Evolutionary conservation across 1,140 invertebrate species (phyloP).

Genomic region (Polypedilum vanderplanki): DNA sequence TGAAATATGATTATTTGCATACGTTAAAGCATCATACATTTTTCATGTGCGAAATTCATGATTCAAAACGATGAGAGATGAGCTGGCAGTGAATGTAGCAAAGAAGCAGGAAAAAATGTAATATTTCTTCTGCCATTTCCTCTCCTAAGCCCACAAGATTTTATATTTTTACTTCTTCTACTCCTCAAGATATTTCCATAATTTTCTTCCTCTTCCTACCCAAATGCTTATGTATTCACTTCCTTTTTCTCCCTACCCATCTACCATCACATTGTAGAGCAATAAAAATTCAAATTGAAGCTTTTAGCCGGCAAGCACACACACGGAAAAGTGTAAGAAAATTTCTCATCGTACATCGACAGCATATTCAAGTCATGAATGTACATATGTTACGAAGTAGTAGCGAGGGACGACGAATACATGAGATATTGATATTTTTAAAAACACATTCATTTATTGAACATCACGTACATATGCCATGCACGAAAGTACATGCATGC

Average conservation of each 20-base stretch:
- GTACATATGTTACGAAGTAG: neutral
- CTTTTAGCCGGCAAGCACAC: slow-evolving; percentile 1
- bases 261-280: neutral
- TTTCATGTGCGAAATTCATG: slow-evolving; percentile 26
- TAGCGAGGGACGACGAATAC: neutral
- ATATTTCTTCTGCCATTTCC: slow-evolving; percentile 24
- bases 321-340: slow-evolving; percentile 9
- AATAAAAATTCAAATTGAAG: slow-evolving; percentile 29
- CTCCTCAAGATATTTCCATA: slow-evolving; percentile 2
- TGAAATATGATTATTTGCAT: slow-evolving; percentile 27
- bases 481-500: neutral
- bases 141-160: neutral
- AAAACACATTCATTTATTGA: slow-evolving; percentile 21
- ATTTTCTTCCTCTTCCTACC: neutral
- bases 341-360: neutral
- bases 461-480: slow-evolving; percentile 21
- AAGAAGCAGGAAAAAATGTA: neutral
- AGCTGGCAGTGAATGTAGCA: slow-evolving; percentile 5
- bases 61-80: neutral
- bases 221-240: neutral
- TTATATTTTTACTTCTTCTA: neutral
- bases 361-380: slow-evolving; percentile 18
- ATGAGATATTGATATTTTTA: slow-evolving; percentile 19
- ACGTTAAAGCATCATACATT: slow-evolving; percentile 26
- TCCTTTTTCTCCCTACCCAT: too few species aligned